Evolutionary conservation across 2,113 vertebrate genomes (phyloP).

Genomic region (Vireo altiloquus): DNA sequence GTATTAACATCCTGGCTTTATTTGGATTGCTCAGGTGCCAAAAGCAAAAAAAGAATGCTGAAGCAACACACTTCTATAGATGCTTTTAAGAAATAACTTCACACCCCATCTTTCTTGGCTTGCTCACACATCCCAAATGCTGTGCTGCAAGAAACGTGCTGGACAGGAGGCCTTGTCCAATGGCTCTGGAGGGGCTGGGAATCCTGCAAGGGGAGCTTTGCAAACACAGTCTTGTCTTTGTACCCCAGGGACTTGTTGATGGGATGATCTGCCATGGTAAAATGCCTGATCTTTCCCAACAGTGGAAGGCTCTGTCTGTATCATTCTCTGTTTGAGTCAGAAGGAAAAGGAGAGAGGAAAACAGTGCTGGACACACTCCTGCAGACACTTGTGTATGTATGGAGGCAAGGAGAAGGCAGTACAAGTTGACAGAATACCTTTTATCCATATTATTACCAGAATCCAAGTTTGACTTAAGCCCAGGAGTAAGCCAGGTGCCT

Average conservation of each 20-base stretch:
- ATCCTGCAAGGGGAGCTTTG: background rate
- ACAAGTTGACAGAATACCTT: background rate
- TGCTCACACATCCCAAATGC: background rate
- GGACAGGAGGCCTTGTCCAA: background rate
- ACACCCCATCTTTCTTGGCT: background rate
- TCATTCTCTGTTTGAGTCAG: background rate
- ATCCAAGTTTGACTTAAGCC: background rate
- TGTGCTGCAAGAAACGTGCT: background rate
- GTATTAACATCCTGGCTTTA: background rate
- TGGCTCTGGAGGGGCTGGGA: background rate
- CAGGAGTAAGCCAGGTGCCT: background rate
- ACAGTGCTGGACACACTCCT: background rate
- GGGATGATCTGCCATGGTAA: background rate
- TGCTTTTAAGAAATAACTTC: background rate
- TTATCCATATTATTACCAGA: background rate
- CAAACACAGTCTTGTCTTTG: background rate
- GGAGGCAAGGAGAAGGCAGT: background rate
- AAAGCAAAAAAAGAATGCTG: background rate
- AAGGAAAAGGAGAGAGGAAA: background rate
- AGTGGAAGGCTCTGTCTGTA: background rate
- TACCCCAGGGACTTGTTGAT: background rate
- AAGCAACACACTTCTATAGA: background rate
- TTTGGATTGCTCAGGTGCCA: background rate
- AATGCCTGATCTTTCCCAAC: background rate
- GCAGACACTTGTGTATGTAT: background rate